Percentiles rank a stretch among this genome's conserved stretches.
phyloP scores from a whole-genome alignment of 1,140 invertebrate species.

The Drosophila athabasca region DNA sequence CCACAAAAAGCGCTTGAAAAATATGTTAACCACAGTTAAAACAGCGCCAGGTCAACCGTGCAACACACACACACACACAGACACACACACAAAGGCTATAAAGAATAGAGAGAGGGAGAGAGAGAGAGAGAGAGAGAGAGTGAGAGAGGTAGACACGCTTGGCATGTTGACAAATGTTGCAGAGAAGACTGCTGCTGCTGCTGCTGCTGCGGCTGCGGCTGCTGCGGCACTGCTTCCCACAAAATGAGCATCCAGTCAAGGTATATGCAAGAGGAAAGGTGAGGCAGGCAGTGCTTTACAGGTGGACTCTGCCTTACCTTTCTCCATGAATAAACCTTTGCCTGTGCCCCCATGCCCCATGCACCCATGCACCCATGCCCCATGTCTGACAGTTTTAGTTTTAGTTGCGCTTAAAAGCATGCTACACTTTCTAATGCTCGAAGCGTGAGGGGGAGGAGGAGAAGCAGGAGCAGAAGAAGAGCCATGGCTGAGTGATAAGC shows the following conservation, averaged over 20 bases:
- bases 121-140: slow-evolving; percentile 11
- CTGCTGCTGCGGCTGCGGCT: slow-evolving; percentile 9
- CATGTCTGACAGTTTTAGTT: slow-evolving; percentile 68
- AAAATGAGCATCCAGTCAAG: slow-evolving; percentile 68
- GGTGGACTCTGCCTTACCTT: background rate
- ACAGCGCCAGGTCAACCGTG: slow-evolving; percentile 80
- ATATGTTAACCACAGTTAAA: slow-evolving; percentile 82
- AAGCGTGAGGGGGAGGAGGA: slow-evolving; percentile 23
- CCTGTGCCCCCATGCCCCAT: background rate
- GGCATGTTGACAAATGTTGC: slow-evolving; percentile 80
- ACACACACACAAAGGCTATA: slow-evolving; percentile 25
- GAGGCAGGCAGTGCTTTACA: no score
- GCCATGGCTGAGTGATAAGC: slow-evolving; percentile 66
- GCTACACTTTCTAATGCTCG: slow-evolving; percentile 71
- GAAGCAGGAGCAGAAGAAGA: no score
- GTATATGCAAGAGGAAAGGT: background rate
- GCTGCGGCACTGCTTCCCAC: slow-evolving; percentile 26
- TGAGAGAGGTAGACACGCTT: slow-evolving; percentile 66
- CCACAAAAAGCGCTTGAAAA: slow-evolving; percentile 80
- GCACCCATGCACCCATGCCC: slow-evolving; percentile 3
- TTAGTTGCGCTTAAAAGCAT: slow-evolving; percentile 75
- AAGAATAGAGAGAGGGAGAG: background rate
- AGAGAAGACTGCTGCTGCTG: slow-evolving; percentile 26
- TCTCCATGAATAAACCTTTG: background rate
- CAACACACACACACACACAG: slow-evolving; percentile 34